Base-by-base conservation (phyloP, 2,113 vertebrate genomes). In the human region DNA sequence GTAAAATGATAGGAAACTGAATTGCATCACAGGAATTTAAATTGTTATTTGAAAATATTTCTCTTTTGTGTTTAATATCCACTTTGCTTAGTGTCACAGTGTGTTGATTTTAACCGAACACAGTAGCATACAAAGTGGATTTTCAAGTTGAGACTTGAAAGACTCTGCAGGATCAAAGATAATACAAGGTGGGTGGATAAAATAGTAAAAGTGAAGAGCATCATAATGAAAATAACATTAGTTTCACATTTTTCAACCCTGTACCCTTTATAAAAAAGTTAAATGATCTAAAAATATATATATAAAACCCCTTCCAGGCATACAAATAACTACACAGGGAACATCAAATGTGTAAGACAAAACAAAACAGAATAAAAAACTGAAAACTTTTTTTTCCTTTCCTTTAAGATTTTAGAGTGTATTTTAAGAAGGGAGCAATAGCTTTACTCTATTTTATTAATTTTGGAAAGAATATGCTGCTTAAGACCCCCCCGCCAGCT, bases 161-260 rank as follows among this genome's bases (percentile, higher is more conserved):
- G 70, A 50, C 55, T 80, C 55, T 55, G 68, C 84, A 81, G 64
- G 88, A 95, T 89, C 57, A 94, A 38, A 92, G 6, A 59, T 35
- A 84, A 88, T 59, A 70, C 12, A 90, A 57, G 35, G 48, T 80
- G 55, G 82, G 68, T 32, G 12, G 35, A 81, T 87, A 52, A 92
- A 88, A 76, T 92, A 61, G 52, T 84, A 89, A 64, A 88, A 92
- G 57, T 12, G 7, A 97, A 79, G 16, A 22, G 5, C 0, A 5
- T 79, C 57, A 23, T 20, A 78, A 90, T 52, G 59, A 94, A 96
- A 93, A 30, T 66, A 25, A 88, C 5, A 80, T 55, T 95, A 27
- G 25, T 97, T 95, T 27, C 55, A 88, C 70, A 89, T 98, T 98
- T 89, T 48, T 48, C 59, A 83, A 94, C 55, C 85, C 18, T 17